Evolutionary conservation across 2,113 vertebrate genomes (phyloP).

Genomic region (Pluvialis apricaria): DNA sequence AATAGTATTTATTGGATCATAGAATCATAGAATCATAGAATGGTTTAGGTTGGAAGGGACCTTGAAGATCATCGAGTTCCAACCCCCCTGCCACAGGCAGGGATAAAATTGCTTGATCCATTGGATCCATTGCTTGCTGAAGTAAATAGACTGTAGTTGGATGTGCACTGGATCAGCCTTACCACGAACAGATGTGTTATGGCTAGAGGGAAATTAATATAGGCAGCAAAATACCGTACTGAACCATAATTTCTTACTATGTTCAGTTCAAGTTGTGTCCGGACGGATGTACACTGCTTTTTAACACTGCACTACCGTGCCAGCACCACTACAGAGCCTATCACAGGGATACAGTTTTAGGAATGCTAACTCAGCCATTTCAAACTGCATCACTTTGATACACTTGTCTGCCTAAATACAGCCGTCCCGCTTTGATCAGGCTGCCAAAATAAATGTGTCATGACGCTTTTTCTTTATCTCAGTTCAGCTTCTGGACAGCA

Average conservation of each 20-base stretch:
- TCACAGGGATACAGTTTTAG: neutral
- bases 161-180: neutral
- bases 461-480: neutral
- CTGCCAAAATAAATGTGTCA: slow-evolving; percentile 11
- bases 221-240: neutral
- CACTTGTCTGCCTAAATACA: slow-evolving; percentile 16
- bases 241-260: neutral
- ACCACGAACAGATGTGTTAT: neutral
- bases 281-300: neutral
- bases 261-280: neutral
- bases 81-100: no score
- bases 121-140: neutral
- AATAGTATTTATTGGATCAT: neutral
- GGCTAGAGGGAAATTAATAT: neutral
- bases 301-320: neutral
- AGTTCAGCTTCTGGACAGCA: slow-evolving; percentile 29
- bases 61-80: no score
- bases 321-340: neutral
- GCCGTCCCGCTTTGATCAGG: neutral
- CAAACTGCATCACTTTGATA: slow-evolving; percentile 12
- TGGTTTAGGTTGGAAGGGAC: no score
- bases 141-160: neutral
- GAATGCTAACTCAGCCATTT: slow-evolving; percentile 25
- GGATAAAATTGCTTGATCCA: no score
- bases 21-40: no score